Evolutionary conservation across 2,888 invertebrate genomes (phyloP).

Genomic region (Diaperis boleti): DNA sequence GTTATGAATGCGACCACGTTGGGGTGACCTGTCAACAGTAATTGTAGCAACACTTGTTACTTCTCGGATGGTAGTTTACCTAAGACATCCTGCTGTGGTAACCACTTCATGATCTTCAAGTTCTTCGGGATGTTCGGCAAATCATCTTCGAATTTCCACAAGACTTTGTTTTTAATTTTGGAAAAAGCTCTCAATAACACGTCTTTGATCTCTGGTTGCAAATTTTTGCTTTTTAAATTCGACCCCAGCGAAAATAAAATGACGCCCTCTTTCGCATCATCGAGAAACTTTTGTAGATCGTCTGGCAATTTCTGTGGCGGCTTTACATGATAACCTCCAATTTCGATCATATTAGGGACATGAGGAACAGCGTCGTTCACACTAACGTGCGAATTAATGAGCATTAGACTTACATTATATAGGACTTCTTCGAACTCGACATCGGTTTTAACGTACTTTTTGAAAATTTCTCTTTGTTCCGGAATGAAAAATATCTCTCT

Average conservation of each 20-base stretch:
- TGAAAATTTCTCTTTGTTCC: conserved; percentile 43
- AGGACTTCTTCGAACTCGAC: conserved; percentile 37
- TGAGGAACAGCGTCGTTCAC: conserved; percentile 67
- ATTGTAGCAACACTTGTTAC: not conserved
- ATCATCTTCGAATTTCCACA: conserved; percentile 71
- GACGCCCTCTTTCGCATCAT: conserved; percentile 64
- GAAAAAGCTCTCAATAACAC: conserved; percentile 70
- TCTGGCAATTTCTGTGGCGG: conserved; percentile 51
- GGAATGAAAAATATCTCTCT: conserved; percentile 41
- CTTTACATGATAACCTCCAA: conserved; percentile 69
- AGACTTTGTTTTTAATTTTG: conserved; percentile 70
- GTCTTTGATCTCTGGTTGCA: conserved; percentile 62
- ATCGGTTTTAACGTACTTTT: conserved; percentile 7
- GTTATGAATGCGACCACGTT: conserved; percentile 66
- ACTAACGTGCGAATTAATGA: conserved; percentile 66
- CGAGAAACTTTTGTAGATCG: conserved; percentile 55
- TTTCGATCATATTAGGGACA: conserved; percentile 70
- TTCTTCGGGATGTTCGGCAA: conserved; percentile 61
- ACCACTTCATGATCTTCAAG: conserved; percentile 63
- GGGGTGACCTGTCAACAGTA: conserved; percentile 59
- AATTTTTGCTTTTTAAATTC: conserved; percentile 33
- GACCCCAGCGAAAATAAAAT: conserved; percentile 67
- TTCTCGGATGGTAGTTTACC: conserved; percentile 22
- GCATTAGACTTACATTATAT: conserved; percentile 53
- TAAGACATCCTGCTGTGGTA: conserved; percentile 62